Conservation (phyloP, 2,888 invertebrate species). For the Tenthredo notha region DNA sequence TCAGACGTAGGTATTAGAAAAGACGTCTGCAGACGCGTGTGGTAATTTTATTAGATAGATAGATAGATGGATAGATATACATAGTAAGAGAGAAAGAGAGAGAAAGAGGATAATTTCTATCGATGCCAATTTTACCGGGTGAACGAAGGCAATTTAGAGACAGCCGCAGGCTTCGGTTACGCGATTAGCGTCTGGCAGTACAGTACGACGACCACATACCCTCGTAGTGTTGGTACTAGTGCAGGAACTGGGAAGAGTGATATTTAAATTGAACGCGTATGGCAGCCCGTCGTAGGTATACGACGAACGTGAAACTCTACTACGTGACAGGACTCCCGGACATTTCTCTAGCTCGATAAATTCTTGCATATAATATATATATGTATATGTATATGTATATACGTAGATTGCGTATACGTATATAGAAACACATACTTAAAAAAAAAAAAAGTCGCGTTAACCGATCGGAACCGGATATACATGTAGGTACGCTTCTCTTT, state of each 20-base stretch:
- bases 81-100: background rate
- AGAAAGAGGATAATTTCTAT: constrained; percentile 38
- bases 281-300: constrained; percentile 18
- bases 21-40: background rate
- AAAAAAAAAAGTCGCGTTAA: background rate
- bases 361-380: background rate
- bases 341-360: constrained; percentile 27
- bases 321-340: constrained; percentile 47
- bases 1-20: background rate
- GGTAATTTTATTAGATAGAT: background rate
- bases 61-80: background rate
- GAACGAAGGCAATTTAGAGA: constrained; percentile 49
- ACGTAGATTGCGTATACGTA: background rate
- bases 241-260: constrained; percentile 31
- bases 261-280: constrained; percentile 51
- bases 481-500: background rate
- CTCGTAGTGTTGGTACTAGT: background rate
- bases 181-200: constrained; percentile 44
- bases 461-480: constrained; percentile 29
- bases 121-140: constrained; percentile 49
- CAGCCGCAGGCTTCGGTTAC: constrained; percentile 46
- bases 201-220: background rate
- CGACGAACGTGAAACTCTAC: constrained; percentile 19
- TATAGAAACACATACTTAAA: background rate
- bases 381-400: background rate